Base-by-base conservation (phyloP, 2,888 invertebrate genomes). In the Stenchaetothrips biformis region DNA sequence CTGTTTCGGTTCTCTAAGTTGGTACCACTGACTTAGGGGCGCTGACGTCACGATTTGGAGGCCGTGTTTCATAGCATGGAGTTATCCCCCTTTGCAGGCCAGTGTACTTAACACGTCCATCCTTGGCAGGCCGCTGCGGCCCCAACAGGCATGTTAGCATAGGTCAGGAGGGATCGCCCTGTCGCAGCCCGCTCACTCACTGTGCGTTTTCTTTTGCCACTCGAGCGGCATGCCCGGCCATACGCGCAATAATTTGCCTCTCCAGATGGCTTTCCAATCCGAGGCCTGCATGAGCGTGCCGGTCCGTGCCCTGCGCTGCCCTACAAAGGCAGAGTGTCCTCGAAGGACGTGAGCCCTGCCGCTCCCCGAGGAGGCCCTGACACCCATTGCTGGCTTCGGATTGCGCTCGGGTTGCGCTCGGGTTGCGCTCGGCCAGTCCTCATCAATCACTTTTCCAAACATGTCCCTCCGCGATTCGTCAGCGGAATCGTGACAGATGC, bases 391-490 rank as follows among this genome's bases (percentile, higher is more conserved):
- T 37, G 37, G 2, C 37, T 37, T 37, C 37, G 37, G 37, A 4
- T 53, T 13, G 53, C 18, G 53, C 53, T 53, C 53, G 16, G 13
- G 16, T 53, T 11, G 53, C 37, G 37, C 4, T 37, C 37, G 37
- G 37, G 37, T 37, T 4, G 37, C 18, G 53, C 18, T 53, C 16
- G 53, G 53, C 18, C 18, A 53, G 67, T 25, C 67, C 67, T 25
- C 67, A 74, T 74, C 67, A 21, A 74, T 74, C 67, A 74, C 25
- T 21, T 74, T 25, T 25, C 67, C 67, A 25, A 74, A 74, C 67
- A 74, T 74, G 67, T 74, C 67, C 25, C 67, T 74, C 67, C 25
- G 21, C 67, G 67, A 74, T 74, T 74, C 67, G 25, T 74, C 67
- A 59, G n/a, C 6, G n/a, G 67, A 21, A 21, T 25, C 7, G 53